Evolutionary conservation across 2,113 vertebrate species (phyloP), one percentile per base, ranked within the genome.

Genomic region (Pterophyllum scalare): DNA sequence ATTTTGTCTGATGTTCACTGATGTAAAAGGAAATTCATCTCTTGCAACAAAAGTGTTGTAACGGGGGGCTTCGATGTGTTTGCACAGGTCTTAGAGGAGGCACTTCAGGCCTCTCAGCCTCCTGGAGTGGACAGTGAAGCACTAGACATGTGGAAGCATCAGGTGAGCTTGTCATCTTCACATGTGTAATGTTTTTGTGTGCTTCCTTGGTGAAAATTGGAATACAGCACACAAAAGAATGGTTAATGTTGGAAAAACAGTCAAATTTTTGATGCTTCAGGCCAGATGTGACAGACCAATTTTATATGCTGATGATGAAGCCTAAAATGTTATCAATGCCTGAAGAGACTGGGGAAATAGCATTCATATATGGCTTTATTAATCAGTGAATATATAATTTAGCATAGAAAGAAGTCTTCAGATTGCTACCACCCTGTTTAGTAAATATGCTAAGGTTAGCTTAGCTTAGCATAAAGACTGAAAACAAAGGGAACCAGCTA

Each of bases 81-180:
- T n/a, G 2, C 2, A 0, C 81, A 95, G 93, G 91, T 82, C 14
- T 67, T 94, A 7, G 40, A 83, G 49, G 90, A 88, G n/a, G 83
- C 81, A 1, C 82, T 92, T 13, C 46, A 57, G 70, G 67, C 10
- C 2, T 5, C 75, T 13, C 40, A 15, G 12, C 31, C 83, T 46
- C 59, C 2, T 1, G 52, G 46, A 8, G 38, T 4, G 22, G 81
- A 78, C 77, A 31, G 26, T 6, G 89, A 90, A 56, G 84, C 87
- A 43, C 85, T 62, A 6, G 78, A 92, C 9, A 2, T 95, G 59
- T 94, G 93, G 94, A 94, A 88, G 62, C 90, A 94, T 56, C 94
- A 95, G 91, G 94, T 95, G 54, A 80, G 84, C 43, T 67, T 11
- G 52, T 46, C 22, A 1, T 26, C 57, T 10, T 24, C 28, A 14